Evolutionary conservation across 1,140 invertebrate genomes (phyloP), one percentile per base, ranked within the genome.

Genomic region (Calosoma granatense): DNA sequence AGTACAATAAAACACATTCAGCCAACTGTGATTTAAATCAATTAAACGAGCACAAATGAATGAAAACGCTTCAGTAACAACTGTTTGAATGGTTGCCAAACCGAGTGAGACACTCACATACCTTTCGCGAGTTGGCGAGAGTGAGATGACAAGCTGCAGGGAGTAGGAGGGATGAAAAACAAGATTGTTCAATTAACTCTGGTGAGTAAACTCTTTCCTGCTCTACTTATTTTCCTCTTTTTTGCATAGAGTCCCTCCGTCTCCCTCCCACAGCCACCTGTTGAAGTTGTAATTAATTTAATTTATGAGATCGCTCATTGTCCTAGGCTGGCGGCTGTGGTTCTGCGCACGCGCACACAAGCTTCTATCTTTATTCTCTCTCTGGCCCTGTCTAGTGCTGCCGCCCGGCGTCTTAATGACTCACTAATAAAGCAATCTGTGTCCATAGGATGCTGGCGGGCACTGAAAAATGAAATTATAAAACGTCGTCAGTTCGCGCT

Each of bases 231-330:
- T 47, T 61, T 30, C 26, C 4, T 14, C 14, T 56, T 59, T 54
- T n/a, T n/a, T n/a, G n/a, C n/a, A n/a, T n/a, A n/a, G n/a, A n/a
- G n/a, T n/a, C 54, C 51, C 52, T 56, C 51, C 59, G 53, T 56
- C 58, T 56, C 53, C 52, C n/a, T n/a, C 55, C 47, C 51, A 56
- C 60, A 55, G 56, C 63, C 64, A 65, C 64, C 64, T 65, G 64
- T 65, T 65, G 64, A 65, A 60, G 58, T 59, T 51, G 60, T 65
- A 65, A 65, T 65, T 65, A 65, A 65, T 65, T 65, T 65, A 64
- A 65, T 65, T 65, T 65, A 64, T 62, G 60, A 59, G 64, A 65
- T 65, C 61, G 62, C 26, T 30, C 26, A 30, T 30, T 30, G 26
- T 30, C 26, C 26, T 30, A 30, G 26, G 14, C 26, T 6, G 26